A percentile compares a stretch with the other conserved stretches of the same genome.
phyloP scores from a whole-genome alignment of 2,797 vertebrate species.

The Pantherophis alleghaniensis region DNA sequence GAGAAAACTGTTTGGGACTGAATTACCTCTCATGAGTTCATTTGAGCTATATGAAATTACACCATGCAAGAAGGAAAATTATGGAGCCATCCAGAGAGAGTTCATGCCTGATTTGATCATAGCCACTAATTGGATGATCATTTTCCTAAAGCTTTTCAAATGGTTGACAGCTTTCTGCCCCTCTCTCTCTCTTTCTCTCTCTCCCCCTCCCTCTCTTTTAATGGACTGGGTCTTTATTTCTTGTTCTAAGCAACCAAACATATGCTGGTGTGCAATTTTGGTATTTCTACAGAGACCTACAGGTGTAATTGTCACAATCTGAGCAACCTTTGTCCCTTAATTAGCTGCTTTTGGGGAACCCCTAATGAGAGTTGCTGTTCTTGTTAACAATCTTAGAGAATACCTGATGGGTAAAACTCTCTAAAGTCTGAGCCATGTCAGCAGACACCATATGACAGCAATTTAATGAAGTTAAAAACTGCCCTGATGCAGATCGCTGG shows the following conservation, averaged over 20 bases:
- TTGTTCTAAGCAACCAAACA: constrained; percentile 77
- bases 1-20: constrained; percentile 91
- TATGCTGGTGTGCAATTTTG: constrained; percentile 81
- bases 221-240: constrained; percentile 77
- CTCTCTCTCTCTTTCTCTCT: constrained; percentile 76
- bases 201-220: constrained; percentile 61
- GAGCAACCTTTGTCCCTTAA: constrained; percentile 92
- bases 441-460: constrained; percentile 87
- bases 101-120: constrained; percentile 90
- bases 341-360: constrained; percentile 92
- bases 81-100: constrained; percentile 83
- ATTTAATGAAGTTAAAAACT: constrained; percentile 97
- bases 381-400: constrained; percentile 94
- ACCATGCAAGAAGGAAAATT: constrained; percentile 85
- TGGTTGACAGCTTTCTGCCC: constrained; percentile 85
- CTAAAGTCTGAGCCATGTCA: constrained; percentile 90
- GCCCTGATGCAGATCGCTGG: constrained; percentile 75
- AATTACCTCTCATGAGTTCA: constrained; percentile 91
- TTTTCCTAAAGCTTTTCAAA: constrained; percentile 93
- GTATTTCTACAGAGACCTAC: constrained; percentile 86
- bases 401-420: constrained; percentile 93
- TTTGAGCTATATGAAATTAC: constrained; percentile 85
- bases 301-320: constrained; percentile 93
- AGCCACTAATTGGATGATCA: constrained; percentile 94
- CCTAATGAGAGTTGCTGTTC: constrained; percentile 92